These are phyloP conservation scores for Arnoldichthys spilopterus DNA, from an alignment of 2,797 vertebrate genomes.

Conservation along the genomic window DNA sequence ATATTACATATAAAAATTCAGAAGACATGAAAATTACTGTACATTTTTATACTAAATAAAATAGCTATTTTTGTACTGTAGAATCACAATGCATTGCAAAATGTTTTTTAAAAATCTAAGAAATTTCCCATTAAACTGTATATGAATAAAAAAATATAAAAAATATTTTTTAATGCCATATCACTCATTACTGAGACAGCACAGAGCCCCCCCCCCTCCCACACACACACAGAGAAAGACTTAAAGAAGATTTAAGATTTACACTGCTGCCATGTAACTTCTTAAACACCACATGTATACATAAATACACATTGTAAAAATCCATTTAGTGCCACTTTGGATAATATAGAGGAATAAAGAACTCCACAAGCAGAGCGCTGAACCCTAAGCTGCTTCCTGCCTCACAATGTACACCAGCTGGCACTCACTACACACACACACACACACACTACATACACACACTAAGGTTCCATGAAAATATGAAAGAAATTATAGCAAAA, in stretches of 20 bases:
- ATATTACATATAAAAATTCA: too few species aligned
- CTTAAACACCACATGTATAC: neutral
- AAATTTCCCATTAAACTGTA: too few species aligned
- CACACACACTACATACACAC: constrained; percentile 27
- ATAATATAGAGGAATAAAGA: constrained; percentile 68
- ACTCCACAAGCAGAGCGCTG: constrained; percentile 21
- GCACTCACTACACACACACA: constrained; percentile 29
- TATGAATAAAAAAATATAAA: too few species aligned
- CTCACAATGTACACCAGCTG: constrained; percentile 28
- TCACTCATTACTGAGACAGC: neutral
- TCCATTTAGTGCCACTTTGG: neutral
- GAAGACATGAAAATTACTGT: too few species aligned
- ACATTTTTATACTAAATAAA: too few species aligned
- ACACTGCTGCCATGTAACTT: constrained; percentile 20
- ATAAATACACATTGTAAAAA: neutral
- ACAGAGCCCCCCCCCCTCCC: neutral
- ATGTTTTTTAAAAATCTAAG: too few species aligned
- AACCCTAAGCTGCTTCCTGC: constrained; percentile 49
- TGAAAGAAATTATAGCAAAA: neutral
- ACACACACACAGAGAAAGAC: neutral
- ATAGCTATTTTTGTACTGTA: too few species aligned
- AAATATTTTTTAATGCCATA: too few species aligned
- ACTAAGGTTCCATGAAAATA: neutral
- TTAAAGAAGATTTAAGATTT: constrained; percentile 2
- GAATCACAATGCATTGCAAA: too few species aligned